These are phyloP conservation scores for Lithophane semibrunnea DNA, from an alignment of 2,888 invertebrate species.

Conservation along the genomic window DNA sequence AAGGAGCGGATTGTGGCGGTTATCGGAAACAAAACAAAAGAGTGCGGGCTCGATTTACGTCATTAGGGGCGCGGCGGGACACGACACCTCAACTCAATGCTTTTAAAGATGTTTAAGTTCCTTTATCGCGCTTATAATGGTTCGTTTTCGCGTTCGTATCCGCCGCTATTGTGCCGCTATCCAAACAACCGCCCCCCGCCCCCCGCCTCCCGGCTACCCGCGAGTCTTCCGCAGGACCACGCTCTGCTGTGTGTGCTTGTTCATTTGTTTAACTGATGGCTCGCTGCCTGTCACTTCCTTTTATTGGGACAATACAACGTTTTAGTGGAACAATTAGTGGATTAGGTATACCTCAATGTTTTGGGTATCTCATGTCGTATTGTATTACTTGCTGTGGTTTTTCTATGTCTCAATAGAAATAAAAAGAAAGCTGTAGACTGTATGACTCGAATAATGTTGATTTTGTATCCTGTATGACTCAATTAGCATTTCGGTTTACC, in stretches of 20 bases:
- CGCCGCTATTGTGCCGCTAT: slow-evolving; percentile 82
- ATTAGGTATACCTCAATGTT: slow-evolving; percentile 62
- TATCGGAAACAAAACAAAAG: slow-evolving; percentile 84
- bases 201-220: slow-evolving; percentile 50
- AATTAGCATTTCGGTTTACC: not conserved
- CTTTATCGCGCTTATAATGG: slow-evolving; percentile 74
- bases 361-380: slow-evolving; percentile 69
- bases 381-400: slow-evolving; percentile 62
- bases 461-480: not conserved
- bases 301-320: slow-evolving; percentile 70
- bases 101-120: slow-evolving; percentile 72
- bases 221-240: slow-evolving; percentile 74
- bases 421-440: not conserved
- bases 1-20: slow-evolving; percentile 81
- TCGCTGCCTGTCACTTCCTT: slow-evolving; percentile 69
- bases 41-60: slow-evolving; percentile 85
- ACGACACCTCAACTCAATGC: slow-evolving; percentile 76
- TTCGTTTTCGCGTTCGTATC: slow-evolving; percentile 79
- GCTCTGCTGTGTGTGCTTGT: slow-evolving; percentile 34
- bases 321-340: slow-evolving; percentile 66
- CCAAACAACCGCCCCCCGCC: slow-evolving; percentile 74
- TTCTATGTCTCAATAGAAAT: slow-evolving; percentile 26
- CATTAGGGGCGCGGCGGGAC: slow-evolving; percentile 78
- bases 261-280: slow-evolving; percentile 68
- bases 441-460: not conserved